Base-by-base conservation (phyloP, 2,797 vertebrate genomes). In the Amblyopsis hoosieri region DNA sequence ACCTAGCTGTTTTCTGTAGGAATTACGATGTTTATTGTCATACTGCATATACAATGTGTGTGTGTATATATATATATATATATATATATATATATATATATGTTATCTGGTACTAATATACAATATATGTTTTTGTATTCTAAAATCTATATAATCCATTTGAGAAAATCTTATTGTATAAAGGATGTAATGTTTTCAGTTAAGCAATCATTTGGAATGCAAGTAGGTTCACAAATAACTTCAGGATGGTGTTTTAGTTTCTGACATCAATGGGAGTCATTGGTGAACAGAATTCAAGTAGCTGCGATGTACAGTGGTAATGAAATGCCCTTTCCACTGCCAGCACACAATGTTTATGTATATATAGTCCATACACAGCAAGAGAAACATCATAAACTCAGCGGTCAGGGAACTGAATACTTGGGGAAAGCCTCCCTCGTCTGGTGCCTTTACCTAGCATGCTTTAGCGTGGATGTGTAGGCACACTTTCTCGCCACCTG, bases 401-500 rank as follows among this genome's bases (percentile, higher is more conserved):
- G 37, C 1, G 8, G 9, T 42, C 37, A 42, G 19, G 23, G 52
- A 6, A 23, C 52, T 12, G 13, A 54, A 19, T 31, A 29, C 11
- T 12, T 10, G 64, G 15, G 23, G 42, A 15, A 51, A 62, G 58
- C 31, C 14, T 49, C 17, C 48, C 9, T 29, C 9, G 58, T 51
- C 19, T 15, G 12, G 45, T 1, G 4, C 19, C 45, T 92, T 93
- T 86, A 98, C 97, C 96, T 97, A 87, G 94, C 82, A 0, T 94
- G 93, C 82, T 96, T 97, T 51, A 98, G 91, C 0, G 95, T 96
- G 52, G 95, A 96, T 68, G 95, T 91, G 91, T 99, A 99, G 86
- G 95, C 95, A 85, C 95, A 99, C 89, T 98, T 97, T 66, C 96
- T 93, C 0, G 96, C 97, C 42, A 97, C 97, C 83, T 98, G 97